Evolutionary conservation across 1,140 invertebrate species (phyloP), one percentile per base, ranked within the genome.

Genomic region (Drosophila sproati): DNA sequence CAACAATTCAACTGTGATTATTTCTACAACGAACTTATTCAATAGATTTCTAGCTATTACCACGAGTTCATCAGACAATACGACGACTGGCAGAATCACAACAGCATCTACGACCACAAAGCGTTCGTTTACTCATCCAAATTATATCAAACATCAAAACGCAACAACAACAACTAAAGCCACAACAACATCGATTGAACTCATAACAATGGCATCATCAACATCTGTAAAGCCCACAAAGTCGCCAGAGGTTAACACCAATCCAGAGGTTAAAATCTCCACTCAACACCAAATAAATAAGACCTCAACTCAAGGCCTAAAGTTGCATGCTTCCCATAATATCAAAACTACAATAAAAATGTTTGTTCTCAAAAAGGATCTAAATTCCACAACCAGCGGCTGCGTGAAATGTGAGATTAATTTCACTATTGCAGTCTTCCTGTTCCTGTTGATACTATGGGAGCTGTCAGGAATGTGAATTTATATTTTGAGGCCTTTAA

Each of bases 71-170:
- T n/a, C 28, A 4, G 28, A 32, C 34, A 62, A 7, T 7, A 2
- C 61, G 20, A 63, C 29, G 4, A 63, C 35, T 6, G 28, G 52
- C 10, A 12, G 35, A 54, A 43, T 6, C 0, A 34, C 59, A 48
- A 50, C 47, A 28, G 10, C 37, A 4, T 10, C 47, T 10, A 43
- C 34, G 8, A 29, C 41, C 28, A 35, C 48, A 20, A 32, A 31
- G 2, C 10, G 6, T 8, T 12, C 6, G 8, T 12, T 6, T 7
- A 20, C 20, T 29, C 20, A 31, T 10, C 32, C 34, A 28, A 37
- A 32, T 37, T 20, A 29, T 28, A 35, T 61, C 4, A 35, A 28
- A 61, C 20, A 48, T 31, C 32, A 7, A 34, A 20, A 20, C 1
- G 20, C 51, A 48, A 51, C 45, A 12, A 7, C 54, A 34, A 28